Evolutionary conservation across 2,797 vertebrate species (phyloP).

Genomic region (Eidolon dupreanum): DNA sequence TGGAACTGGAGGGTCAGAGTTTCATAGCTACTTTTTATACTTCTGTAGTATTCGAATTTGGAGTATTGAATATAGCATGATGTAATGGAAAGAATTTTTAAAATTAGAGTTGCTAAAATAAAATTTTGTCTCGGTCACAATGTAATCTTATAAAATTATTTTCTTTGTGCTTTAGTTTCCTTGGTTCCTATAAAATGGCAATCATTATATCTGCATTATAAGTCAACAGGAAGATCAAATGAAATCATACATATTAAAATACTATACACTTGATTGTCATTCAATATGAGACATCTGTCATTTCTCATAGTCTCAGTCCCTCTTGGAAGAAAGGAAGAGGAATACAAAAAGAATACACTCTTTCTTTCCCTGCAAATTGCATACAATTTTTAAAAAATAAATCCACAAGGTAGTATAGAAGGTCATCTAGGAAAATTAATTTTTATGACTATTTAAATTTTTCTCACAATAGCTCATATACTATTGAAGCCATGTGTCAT

Average conservation of each 20-base stretch:
- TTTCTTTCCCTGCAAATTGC: neutral
- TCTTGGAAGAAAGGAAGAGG: neutral
- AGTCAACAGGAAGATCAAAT: neutral
- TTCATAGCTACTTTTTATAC: neutral
- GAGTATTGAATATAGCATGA: neutral
- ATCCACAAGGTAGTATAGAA: neutral
- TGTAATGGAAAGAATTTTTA: neutral
- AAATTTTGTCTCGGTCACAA: neutral
- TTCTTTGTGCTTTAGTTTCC: neutral
- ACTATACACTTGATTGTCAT: neutral
- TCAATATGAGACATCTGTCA: neutral
- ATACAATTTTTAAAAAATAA: neutral
- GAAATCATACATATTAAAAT: neutral
- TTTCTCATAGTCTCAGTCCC: neutral
- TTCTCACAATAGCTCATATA: neutral
- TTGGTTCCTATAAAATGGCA: neutral
- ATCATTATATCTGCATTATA: neutral
- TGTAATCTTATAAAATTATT: neutral
- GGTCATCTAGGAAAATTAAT: neutral
- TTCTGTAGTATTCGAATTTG: neutral
- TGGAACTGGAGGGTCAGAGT: neutral
- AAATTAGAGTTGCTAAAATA: neutral
- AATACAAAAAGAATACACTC: neutral
- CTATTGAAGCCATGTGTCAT: neutral
- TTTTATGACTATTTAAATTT: neutral